A percentile compares a stretch with the other conserved stretches of the same genome.
Evolutionary conservation across 2,888 invertebrate species (phyloP).

Genomic region (Encarsia formosa): DNA sequence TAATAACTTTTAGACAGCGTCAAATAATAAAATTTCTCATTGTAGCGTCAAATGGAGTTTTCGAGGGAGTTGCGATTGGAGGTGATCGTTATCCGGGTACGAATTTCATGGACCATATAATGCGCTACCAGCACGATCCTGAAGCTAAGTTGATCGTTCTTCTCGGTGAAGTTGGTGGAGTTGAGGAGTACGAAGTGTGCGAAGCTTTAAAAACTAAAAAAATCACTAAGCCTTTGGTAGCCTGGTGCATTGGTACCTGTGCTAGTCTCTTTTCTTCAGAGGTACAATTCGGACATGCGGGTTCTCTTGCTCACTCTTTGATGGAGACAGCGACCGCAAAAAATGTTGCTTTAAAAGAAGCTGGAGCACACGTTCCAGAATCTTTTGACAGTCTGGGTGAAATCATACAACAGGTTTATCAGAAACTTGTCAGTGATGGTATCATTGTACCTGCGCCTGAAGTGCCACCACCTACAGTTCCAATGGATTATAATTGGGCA

Average conservation of each 20-base stretch:
- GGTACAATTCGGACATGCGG: slow-evolving; percentile 99
- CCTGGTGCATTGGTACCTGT: slow-evolving; percentile 97
- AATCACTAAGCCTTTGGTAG: slow-evolving; percentile 91
- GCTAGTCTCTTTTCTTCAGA: slow-evolving; percentile 61
- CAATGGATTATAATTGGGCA: slow-evolving; percentile 99
- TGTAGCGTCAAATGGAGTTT: slow-evolving; percentile 84
- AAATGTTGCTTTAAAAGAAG: slow-evolving; percentile 75
- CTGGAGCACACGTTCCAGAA: slow-evolving; percentile 86
- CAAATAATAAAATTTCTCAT: neutral
- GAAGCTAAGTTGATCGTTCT: slow-evolving; percentile 92
- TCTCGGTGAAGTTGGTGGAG: slow-evolving; percentile 97
- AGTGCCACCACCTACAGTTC: slow-evolving; percentile 97
- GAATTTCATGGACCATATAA: slow-evolving; percentile 95
- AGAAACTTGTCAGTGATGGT: slow-evolving; percentile 73
- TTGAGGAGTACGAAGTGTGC: slow-evolving; percentile 96
- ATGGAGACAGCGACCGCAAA: slow-evolving; percentile 91
- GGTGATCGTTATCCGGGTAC: slow-evolving; percentile 98
- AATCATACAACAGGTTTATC: slow-evolving; percentile 70
- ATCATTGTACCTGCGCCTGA: slow-evolving; percentile 84
- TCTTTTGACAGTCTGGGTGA: slow-evolving; percentile 91
- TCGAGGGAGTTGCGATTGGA: slow-evolving; percentile 96
- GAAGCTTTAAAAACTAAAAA: slow-evolving; percentile 73
- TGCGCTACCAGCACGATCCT: slow-evolving; percentile 77
- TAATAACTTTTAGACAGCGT: too few species aligned
- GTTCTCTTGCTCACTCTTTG: slow-evolving; percentile 93